Base-by-base conservation (phyloP, 2,113 vertebrate genomes). In the Eptatretus burgeri region DNA sequence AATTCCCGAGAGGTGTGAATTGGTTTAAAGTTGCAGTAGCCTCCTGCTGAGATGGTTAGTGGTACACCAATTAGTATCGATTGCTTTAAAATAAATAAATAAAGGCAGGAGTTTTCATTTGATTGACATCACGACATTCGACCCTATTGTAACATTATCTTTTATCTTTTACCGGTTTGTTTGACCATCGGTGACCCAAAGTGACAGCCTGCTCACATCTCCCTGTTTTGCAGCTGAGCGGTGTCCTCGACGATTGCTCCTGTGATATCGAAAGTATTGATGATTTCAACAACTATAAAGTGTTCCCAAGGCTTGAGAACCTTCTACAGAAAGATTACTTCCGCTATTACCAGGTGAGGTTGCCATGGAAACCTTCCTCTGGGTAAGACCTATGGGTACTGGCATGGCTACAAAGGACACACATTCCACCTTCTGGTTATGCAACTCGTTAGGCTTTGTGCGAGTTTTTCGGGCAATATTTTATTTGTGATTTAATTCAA, bases 241-340 rank as follows among this genome's bases (percentile, higher is more conserved):
- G 84, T 5, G 76, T 78, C 67, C 74, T 93, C 53, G 85, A 94
- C 13, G 87, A 95, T 63, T 95, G 88, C 17, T 71, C 78, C 14
- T 95, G 87, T 70, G 85, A 95, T 60, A 78, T 91, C 14, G 87
- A 94, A 74, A 87, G 84, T 50, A 82, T 95, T 1, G 80, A 93
- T 66, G 65, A 56, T 64, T 89, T 89, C 73, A 93, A 93, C 78
- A 93, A 93, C 71, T 64, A 79, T 65, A 74, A 73, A 62, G 75
- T 95, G 41, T 93, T 87, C 63, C 79, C 83, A 53, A 78, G 79
- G 66, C 73, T 94, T 19, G 80, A 85, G 52, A 67, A 72, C 50
- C 81, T 93, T 5, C 78, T 95, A 41, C 69, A 81, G 71, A 80
- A 78, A 0, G 79, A 91, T 70, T 95, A 93, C 66, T 95, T 95